A percentile compares a stretch with the other conserved stretches of the same genome.
These are phyloP conservation scores for Etheostoma spectabile DNA, from an alignment of 2,113 vertebrate species.

Conservation along the genomic window DNA sequence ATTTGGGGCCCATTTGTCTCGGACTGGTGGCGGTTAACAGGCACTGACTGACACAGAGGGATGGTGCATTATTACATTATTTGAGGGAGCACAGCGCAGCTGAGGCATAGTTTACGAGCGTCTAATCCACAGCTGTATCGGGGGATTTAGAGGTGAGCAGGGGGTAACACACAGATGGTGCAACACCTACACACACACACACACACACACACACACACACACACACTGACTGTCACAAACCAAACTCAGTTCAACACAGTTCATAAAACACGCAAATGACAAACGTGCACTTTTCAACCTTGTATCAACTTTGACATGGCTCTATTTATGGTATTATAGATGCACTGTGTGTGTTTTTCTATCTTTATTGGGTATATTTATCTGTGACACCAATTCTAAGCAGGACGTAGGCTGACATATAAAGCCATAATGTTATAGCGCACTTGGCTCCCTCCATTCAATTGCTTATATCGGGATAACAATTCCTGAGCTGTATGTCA, in stretches of 20 bases:
- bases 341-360: conserved; percentile 44
- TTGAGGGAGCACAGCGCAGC: conserved; percentile 34
- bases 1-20: conserved; percentile 65
- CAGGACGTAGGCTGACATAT: conserved; percentile 51
- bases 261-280: conserved; percentile 44
- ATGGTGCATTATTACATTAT: conserved; percentile 66
- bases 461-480: conserved; percentile 62
- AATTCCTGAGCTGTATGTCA: conserved; percentile 54
- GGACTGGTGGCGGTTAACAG: conserved; percentile 59
- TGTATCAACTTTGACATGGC: conserved; percentile 20
- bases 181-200: conserved; percentile 4
- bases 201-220: conserved; percentile 17
- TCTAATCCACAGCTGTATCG: conserved; percentile 56
- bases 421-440: conserved; percentile 59
- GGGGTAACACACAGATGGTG: conserved; percentile 13
- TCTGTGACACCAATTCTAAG: conserved; percentile 56
- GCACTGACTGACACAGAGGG: conserved; percentile 67
- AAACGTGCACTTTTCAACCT: conserved; percentile 34
- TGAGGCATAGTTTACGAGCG: conserved; percentile 43
- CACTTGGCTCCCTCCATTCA: conserved; percentile 44
- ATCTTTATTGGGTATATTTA: conserved; percentile 68
- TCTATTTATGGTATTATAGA: conserved; percentile 55
- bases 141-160: conserved; percentile 53
- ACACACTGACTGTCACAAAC: neutral
- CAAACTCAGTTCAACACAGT: conserved; percentile 18